Base-by-base conservation (phyloP, 2,888 invertebrate species). In the Phoronis australis region DNA sequence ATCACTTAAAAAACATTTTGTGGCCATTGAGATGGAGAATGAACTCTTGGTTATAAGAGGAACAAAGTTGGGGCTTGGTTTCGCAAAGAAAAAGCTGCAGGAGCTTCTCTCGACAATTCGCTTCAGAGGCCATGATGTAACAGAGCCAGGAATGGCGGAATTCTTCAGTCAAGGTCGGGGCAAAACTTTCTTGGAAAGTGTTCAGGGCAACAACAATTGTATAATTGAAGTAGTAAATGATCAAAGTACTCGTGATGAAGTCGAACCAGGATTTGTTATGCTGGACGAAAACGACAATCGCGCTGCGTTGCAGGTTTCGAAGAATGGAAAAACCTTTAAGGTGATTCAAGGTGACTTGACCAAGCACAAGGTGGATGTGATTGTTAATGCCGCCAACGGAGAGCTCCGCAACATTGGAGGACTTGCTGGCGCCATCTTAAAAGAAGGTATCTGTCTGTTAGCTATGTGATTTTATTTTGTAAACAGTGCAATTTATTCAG, bases 321-420 rank as follows among this genome's bases (percentile, higher is more conserved):
- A 31, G 48, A 48, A 50, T 39, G 47, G 48, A 20, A 46, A 43
- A 9, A 47, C 52, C 6, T 41, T 62, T 23, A 48, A 53, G 23
- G 53, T 61, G 4, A 42, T 57, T 15, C 46, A 54, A 23, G 62
- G 61, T 2, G 60, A 64, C 51, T 59, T 66, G 5, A 60, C 59
- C 9, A 45, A 52, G 22, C 40, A 58, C 24, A 47, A 48, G 1
- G 60, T 57, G 22, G 65, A 66, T 52, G 65, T 52, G 4, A 51
- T 67, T n/a, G 63, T 66, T 4, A 67, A 63, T 56, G 61, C 65
- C 18, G 65, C 65, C 23, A 62, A 66, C 53, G 50, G 48, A 38
- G 56, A 52, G 23, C 45, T 67, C n/a, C 50, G 58, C 25, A 65
- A 67, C 51, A 42, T 45, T 39, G 63, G 63, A 9, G 67, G 67